Percentiles rank a stretch among this genome's conserved stretches.
phyloP scores from a whole-genome alignment of 2,797 vertebrate species.

The Lophius americanus region DNA sequence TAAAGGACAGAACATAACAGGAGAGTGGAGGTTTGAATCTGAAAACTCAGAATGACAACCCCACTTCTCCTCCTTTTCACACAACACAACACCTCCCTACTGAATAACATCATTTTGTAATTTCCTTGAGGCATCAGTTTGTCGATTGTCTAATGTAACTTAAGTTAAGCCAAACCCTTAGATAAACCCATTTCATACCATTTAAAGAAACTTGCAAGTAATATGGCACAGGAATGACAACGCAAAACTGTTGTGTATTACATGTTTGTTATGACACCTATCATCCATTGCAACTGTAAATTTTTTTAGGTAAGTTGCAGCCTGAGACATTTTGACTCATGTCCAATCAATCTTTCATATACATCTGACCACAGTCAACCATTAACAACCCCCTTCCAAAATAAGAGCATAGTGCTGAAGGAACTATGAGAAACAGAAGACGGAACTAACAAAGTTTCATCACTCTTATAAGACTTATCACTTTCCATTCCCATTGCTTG shows the following conservation, averaged over 20 bases:
- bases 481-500: slow-evolving; percentile 15
- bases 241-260: not conserved
- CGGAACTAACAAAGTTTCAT: slow-evolving; percentile 22
- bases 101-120: slow-evolving; percentile 7
- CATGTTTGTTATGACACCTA: slow-evolving; percentile 11
- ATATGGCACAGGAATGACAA: slow-evolving; percentile 6
- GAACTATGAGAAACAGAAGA: slow-evolving; percentile 9
- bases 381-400: slow-evolving; percentile 8
- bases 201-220: not conserved
- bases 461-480: slow-evolving; percentile 57
- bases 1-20: slow-evolving; percentile 9
- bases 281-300: not conserved
- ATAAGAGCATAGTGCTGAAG: slow-evolving; percentile 18
- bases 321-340: slow-evolving; percentile 21
- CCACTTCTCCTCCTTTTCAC: not conserved
- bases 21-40: slow-evolving; percentile 12
- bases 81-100: slow-evolving; percentile 20
- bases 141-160: slow-evolving; percentile 6
- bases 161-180: slow-evolving; percentile 1
- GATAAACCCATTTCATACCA: not conserved
- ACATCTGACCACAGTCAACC: not conserved
- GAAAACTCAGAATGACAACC: slow-evolving; percentile 28
- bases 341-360: slow-evolving; percentile 12
- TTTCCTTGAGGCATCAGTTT: slow-evolving; percentile 7
- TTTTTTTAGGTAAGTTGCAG: slow-evolving; percentile 6